Evolutionary conservation across 2,888 invertebrate species (phyloP), one percentile per base, ranked within the genome.

Genomic region (Lepetodrilus schrolli): DNA sequence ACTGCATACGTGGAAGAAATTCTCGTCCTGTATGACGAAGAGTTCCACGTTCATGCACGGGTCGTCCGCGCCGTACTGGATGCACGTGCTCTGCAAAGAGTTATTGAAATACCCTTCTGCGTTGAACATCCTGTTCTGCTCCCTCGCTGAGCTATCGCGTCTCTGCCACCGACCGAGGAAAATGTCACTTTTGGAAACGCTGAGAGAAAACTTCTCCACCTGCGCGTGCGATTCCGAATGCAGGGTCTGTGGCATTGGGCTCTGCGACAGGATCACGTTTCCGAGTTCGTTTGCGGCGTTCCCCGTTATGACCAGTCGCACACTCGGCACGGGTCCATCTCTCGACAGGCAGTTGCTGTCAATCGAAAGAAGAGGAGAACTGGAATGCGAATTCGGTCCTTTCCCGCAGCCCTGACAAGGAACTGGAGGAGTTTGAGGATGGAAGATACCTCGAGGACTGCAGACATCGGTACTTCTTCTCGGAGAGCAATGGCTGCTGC

Each of bases 261-360:
- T 47, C n/a, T 47, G n/a, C 13, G 43, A 43, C 47, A 83, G 58
- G 10, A 84, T 51, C 26, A 80, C 66, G 4, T 77, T 73, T 0
- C 76, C 77, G 66, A 80, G 78, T 37, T 77, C 78, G 23, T 77
- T 77, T n/a, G 82, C 82, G 30, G 83, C 80, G 69, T 77, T 80
- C 0, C 84, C 84, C 79, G 82, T 83, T n/a, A 84, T 73, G 74
- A 84, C 82, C 34, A 84, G 73, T 66, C 79, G 74, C n/a, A 81
- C 80, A 73, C 81, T 83, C 1, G 82, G 80, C 13, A 84, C 74
- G 36, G 8, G 43, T 7, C 21, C 38, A 10, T 68, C 68, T 26
- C 20, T 37, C 5, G 68, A 47, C 10, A 47, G 13, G 37, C 21
- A 7, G 38, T 66, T 38, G 8, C 23, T 38, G 23, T 38, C 38